A percentile compares a stretch with the other conserved stretches of the same genome.
Evolutionary conservation across 2,888 invertebrate species (phyloP).

Genomic region (Eurois occulta): DNA sequence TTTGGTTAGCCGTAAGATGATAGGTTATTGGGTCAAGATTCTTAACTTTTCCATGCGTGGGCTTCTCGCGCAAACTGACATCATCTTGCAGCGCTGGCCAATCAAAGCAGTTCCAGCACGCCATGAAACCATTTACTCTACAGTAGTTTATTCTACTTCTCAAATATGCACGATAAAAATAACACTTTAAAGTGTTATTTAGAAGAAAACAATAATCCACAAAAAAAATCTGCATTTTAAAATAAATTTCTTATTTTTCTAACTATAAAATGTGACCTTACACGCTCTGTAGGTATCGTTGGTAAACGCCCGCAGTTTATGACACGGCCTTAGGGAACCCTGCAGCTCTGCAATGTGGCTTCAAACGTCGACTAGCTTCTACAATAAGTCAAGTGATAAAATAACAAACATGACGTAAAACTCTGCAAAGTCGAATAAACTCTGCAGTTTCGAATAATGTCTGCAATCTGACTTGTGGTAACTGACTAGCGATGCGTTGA

Average conservation of each 20-base stretch:
- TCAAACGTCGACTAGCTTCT: conserved; percentile 36
- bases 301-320: conserved; percentile 81
- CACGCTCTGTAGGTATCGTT: conserved; percentile 33
- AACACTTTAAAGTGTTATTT: neutral
- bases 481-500: conserved; percentile 34
- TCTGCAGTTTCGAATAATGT: conserved; percentile 47
- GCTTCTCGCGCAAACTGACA: neutral
- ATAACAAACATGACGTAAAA: conserved; percentile 18
- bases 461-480: conserved; percentile 36
- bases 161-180: neutral
- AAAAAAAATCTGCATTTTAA: conserved; percentile 32
- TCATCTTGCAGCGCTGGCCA: neutral
- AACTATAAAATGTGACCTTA: conserved; percentile 55
- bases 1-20: neutral
- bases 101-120: neutral
- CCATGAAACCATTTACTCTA: neutral
- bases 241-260: neutral
- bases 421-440: conserved; percentile 28
- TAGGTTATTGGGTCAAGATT: neutral
- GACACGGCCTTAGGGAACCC: conserved; percentile 80
- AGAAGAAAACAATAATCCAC: conserved; percentile 40
- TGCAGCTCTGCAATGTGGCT: conserved; percentile 51
- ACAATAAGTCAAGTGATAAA: conserved; percentile 30
- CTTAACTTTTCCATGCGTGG: neutral
- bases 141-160: neutral